Conservation (phyloP, 2,888 invertebrate species). For the Fabriciana adippe region DNA sequence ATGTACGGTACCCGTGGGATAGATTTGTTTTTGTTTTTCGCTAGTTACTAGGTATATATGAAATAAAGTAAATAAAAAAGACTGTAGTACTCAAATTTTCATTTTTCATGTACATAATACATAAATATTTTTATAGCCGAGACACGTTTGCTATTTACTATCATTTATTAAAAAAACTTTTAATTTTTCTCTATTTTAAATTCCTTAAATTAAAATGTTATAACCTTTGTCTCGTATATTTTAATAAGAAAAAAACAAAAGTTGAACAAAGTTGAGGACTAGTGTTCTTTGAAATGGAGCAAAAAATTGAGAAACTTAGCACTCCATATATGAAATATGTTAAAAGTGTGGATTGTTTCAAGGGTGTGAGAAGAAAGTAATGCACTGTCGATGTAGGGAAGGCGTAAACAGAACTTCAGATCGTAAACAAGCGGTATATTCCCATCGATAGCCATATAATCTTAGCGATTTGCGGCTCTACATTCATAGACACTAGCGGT, state of each 20-base stretch:
- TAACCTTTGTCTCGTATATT: too few species aligned
- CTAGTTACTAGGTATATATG: too few species aligned
- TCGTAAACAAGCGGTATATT: slow-evolving; percentile 9
- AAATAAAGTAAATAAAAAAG: too few species aligned
- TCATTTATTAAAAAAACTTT: too few species aligned
- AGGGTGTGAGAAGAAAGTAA: slow-evolving; percentile 21
- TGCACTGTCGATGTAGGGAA: slow-evolving; percentile 25
- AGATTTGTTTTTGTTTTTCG: too few species aligned
- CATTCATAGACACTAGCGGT: neutral
- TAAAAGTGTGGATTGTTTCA: slow-evolving; percentile 15
- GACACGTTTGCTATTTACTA: too few species aligned
- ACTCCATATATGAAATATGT: slow-evolving; percentile 18
- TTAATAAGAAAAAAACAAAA: slow-evolving; percentile 9
- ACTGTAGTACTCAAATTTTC: too few species aligned
- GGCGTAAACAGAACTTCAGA: slow-evolving; percentile 15
- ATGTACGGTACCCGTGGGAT: too few species aligned
- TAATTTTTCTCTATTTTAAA: too few species aligned
- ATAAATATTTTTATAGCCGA: too few species aligned
- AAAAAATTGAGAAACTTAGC: slow-evolving; percentile 12
- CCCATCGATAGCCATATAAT: neutral
- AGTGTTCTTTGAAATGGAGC: neutral
- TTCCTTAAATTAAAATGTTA: too few species aligned
- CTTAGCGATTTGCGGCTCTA: neutral
- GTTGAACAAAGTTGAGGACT: neutral
- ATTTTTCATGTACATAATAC: too few species aligned